Base-by-base conservation (phyloP, 2,113 vertebrate species). In the Bubo blakistoni region DNA sequence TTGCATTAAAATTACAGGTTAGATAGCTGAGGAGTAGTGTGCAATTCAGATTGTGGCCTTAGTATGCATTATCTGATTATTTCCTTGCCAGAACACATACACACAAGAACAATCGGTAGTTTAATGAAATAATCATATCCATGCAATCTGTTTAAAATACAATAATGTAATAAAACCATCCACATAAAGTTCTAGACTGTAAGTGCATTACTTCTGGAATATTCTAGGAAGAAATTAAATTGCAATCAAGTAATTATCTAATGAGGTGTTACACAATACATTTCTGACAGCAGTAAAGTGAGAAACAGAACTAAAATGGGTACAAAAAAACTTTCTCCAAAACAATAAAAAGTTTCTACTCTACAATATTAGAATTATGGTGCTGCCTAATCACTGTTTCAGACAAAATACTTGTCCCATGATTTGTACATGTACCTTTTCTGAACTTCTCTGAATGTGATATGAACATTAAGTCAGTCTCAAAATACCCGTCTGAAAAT, bases 91-190 rank as follows among this genome's bases (percentile, higher is more conserved):
- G 86, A 40, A 94, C 81, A 74, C 78, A 74, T 36, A 90, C 62
- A 62, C 69, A 90, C 67, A 95, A 82, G 94, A 95, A 83, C 77
- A 95, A 94, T 36, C 4, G 21, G 62, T 54, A 84, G 36, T 57
- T 96, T 94, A 94, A 97, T 96, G 78, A 92, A 97, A 96, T 95
- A 96, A 96, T 97, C 40, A 83, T 89, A 84, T 69, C 44, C 54
- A 71, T 36, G 34, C 71, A 94, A 91, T 89, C 78, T 81, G 36
- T 95, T 96, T 94, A 83, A 96, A 97, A 92, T 88, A 71, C 30
- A 93, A 32, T 95, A 88, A 94, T 76, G 72, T 95, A 85, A 95
- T 92, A 94, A 81, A 67, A 51, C 15, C 12, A 69, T 79, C 51
- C 86, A 58, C 57, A 72, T 47, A 72, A 86, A 94, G 36, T 66